phyloP scores from a whole-genome alignment of 2,797 vertebrate species.

The Rhincodon typus region DNA sequence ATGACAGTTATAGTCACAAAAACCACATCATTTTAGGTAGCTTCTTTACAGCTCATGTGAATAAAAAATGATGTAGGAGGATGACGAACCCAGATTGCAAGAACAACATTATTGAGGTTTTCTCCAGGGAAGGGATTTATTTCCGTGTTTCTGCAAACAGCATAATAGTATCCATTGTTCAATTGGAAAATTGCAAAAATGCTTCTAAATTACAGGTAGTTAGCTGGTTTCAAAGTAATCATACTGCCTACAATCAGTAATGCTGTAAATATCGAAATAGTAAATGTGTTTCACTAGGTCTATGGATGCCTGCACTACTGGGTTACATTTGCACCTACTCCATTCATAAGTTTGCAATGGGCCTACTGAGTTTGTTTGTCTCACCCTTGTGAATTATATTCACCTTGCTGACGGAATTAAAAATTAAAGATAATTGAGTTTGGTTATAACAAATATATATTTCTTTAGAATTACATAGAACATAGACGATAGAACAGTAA shows the following conservation, averaged over 20 bases:
- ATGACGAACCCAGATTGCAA: not conserved
- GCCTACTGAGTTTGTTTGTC: too few relatives aligned
- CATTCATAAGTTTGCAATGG: too few relatives aligned
- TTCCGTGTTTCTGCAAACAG: not conserved
- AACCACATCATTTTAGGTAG: not conserved
- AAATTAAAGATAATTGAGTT: not conserved
- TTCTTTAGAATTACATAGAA: too few relatives aligned
- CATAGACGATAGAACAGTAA: too few relatives aligned
- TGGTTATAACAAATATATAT: not conserved
- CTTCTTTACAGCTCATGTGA: not conserved
- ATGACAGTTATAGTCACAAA: not conserved
- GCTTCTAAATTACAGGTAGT: not conserved
- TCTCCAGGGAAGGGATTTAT: not conserved
- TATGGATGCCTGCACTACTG: not conserved
- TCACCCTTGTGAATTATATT: too few relatives aligned
- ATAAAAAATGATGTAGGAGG: not conserved
- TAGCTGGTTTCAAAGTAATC: not conserved
- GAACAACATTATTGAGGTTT: not conserved
- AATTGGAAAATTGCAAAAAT: not conserved
- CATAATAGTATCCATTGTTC: conserved; percentile 3
- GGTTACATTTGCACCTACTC: not conserved
- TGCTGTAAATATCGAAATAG: not conserved
- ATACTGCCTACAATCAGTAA: not conserved
- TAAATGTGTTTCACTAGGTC: not conserved
- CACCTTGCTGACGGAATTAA: not conserved